These are phyloP conservation scores for Trachurus trachurus DNA, from an alignment of 2,797 vertebrate species.

Conservation along the genomic window DNA sequence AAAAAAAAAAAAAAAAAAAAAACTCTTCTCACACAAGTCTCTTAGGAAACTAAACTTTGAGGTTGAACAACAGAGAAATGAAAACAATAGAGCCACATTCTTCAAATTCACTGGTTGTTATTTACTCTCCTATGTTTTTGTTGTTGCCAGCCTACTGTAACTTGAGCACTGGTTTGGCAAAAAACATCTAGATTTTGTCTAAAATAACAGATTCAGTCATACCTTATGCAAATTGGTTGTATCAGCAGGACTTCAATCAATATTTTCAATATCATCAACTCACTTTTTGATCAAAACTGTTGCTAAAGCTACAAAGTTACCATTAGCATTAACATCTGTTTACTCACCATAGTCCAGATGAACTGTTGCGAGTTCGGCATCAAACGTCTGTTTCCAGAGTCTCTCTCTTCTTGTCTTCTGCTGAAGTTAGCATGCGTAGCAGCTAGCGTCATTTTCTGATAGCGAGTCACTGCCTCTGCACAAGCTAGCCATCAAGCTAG, in stretches of 20 bases:
- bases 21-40: slow-evolving; percentile 20
- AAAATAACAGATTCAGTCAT: too few species aligned
- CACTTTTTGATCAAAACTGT: too few species aligned
- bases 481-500: not conserved
- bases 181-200: too few species aligned
- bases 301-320: too few species aligned
- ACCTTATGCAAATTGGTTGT: too few species aligned
- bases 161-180: too few species aligned
- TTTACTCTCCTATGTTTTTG: slow-evolving; percentile 5
- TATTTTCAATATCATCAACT: too few species aligned
- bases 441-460: not conserved
- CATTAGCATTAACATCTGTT: not conserved
- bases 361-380: not conserved
- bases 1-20: slow-evolving; percentile 36
- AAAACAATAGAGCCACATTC: slow-evolving; percentile 18
- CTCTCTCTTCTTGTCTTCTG: too few species aligned
- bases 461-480: not conserved
- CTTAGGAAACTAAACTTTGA: slow-evolving; percentile 33
- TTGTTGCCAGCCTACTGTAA: not conserved
- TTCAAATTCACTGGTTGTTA: not conserved
- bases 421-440: too few species aligned
- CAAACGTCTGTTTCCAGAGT: not conserved
- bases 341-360: not conserved
- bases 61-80: not conserved
- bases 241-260: too few species aligned